phyloP scores from a whole-genome alignment of 1,140 invertebrate species.

The Drosophila elegans region DNA sequence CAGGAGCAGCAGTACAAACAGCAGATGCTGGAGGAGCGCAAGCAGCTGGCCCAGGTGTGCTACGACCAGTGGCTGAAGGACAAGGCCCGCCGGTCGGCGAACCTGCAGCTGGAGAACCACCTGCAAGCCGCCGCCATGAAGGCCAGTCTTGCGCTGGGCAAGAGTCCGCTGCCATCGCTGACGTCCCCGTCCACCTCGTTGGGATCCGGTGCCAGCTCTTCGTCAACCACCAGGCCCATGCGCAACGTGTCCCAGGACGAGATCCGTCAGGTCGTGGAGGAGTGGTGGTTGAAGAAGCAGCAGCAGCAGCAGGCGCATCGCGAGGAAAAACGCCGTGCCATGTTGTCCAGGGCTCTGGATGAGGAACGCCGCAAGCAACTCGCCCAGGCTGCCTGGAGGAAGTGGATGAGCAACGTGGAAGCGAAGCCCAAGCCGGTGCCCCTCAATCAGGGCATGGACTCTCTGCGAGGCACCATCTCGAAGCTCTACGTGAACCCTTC shows the following conservation, averaged over 20 bases:
- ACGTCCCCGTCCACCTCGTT: background rate
- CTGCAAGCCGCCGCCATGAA: conserved; percentile 14
- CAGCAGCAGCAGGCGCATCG: conserved; percentile 34
- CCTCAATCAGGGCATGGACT: conserved; percentile 65
- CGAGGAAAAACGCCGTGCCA: conserved; percentile 10
- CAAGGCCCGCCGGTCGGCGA: conserved; percentile 27
- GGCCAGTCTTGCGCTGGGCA: conserved; percentile 1
- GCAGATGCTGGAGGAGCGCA: conserved; percentile 24
- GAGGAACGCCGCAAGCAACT: conserved; percentile 34
- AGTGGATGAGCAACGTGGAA: conserved; percentile 55
- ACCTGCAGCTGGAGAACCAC: conserved; percentile 25
- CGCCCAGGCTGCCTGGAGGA: conserved; percentile 44
- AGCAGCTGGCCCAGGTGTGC: conserved; percentile 20
- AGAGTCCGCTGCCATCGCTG: background rate
- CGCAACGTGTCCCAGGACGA: conserved; percentile 43
- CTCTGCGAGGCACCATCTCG: conserved; percentile 62
- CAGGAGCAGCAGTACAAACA: background rate
- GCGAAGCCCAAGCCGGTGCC: conserved; percentile 72
- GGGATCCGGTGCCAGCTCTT: no score
- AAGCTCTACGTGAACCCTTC: conserved; percentile 58
- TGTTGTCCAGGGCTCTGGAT: conserved; percentile 14
- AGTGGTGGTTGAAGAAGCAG: conserved; percentile 56
- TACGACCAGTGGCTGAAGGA: conserved; percentile 55
- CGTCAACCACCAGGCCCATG: background rate
- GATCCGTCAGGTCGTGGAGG: conserved; percentile 49